Percentiles rank a stretch among this genome's conserved stretches.
Evolutionary conservation across 2,797 vertebrate species (phyloP).

Genomic region (Halcyon leucocephala): DNA sequence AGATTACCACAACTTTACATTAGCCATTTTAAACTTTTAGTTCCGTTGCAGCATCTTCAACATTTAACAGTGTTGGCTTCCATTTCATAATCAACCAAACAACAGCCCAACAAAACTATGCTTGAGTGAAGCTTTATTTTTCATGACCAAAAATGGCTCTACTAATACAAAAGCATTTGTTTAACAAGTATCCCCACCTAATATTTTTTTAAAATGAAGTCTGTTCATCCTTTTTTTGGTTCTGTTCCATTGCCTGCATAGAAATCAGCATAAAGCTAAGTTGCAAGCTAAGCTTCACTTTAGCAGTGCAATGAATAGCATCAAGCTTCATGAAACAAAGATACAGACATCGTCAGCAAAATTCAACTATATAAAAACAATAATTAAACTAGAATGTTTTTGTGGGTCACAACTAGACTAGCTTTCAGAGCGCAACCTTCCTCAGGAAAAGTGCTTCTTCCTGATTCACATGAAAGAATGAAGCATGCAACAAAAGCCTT

Average conservation of each 20-base stretch:
- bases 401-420: slow-evolving; percentile 88
- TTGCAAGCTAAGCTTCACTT: slow-evolving; percentile 77
- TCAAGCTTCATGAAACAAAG: slow-evolving; percentile 81
- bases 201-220: slow-evolving; percentile 71
- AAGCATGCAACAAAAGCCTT: slow-evolving; percentile 78
- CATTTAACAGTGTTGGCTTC: slow-evolving; percentile 67
- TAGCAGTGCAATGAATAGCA: slow-evolving; percentile 77
- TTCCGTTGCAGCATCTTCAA: slow-evolving; percentile 73
- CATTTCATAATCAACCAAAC: slow-evolving; percentile 52
- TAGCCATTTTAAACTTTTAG: slow-evolving; percentile 59
- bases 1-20: slow-evolving; percentile 67
- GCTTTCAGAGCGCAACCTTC: slow-evolving; percentile 72
- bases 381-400: background rate
- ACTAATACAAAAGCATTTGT: slow-evolving; percentile 76
- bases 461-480: slow-evolving; percentile 76
- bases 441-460: slow-evolving; percentile 69
- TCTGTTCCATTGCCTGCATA: slow-evolving; percentile 78
- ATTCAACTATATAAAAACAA: slow-evolving; percentile 20
- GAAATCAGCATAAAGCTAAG: slow-evolving; percentile 72
- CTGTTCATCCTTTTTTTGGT: slow-evolving; percentile 79
- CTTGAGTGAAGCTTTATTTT: slow-evolving; percentile 77
- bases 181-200: slow-evolving; percentile 76
- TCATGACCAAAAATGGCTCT: slow-evolving; percentile 75
- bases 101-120: slow-evolving; percentile 58
- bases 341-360: slow-evolving; percentile 69